phyloP scores from a whole-genome alignment of 2,113 vertebrate species.

The Electrona antarctica region DNA sequence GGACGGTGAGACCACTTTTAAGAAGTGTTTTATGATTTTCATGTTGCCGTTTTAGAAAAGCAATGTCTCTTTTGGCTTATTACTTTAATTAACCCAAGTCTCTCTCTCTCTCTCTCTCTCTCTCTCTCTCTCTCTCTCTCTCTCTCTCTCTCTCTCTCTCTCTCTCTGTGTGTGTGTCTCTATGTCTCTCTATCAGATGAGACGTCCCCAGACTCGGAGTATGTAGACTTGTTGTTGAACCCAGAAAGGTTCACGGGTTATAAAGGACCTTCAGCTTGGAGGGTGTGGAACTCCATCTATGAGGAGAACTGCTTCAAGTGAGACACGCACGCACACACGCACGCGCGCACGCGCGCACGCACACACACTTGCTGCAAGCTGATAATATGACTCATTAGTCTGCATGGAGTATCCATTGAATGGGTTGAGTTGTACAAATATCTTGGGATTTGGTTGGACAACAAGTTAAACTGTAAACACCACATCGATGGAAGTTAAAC shows the following conservation, averaged over 20 bases:
- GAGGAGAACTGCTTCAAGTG: too few species aligned
- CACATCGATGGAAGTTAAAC: too few species aligned
- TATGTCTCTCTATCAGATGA: constrained; percentile 81
- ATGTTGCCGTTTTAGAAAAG: too few species aligned
- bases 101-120: neutral
- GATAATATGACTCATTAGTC: too few species aligned
- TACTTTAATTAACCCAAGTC: neutral
- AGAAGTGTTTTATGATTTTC: too few species aligned
- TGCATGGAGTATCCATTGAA: too few species aligned
- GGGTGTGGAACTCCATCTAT: constrained; percentile 81
- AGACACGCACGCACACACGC: neutral
- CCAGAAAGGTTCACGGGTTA: constrained; percentile 94
- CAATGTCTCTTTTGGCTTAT: too few species aligned
- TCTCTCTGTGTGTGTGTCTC: constrained; percentile 23
- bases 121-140: constrained; percentile 12
- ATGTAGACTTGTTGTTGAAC: constrained; percentile 93
- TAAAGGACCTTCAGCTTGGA: constrained; percentile 93
- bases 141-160: constrained; percentile 8
- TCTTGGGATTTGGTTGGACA: too few species aligned
- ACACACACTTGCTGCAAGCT: too few species aligned
- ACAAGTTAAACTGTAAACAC: too few species aligned
- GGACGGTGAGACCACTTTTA: constrained; percentile 83
- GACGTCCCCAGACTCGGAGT: constrained; percentile 89
- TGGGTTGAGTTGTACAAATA: too few species aligned
- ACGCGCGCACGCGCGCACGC: constrained; percentile 2